phyloP scores from a whole-genome alignment of 2,888 invertebrate genomes.

The Parnassius apollo region DNA sequence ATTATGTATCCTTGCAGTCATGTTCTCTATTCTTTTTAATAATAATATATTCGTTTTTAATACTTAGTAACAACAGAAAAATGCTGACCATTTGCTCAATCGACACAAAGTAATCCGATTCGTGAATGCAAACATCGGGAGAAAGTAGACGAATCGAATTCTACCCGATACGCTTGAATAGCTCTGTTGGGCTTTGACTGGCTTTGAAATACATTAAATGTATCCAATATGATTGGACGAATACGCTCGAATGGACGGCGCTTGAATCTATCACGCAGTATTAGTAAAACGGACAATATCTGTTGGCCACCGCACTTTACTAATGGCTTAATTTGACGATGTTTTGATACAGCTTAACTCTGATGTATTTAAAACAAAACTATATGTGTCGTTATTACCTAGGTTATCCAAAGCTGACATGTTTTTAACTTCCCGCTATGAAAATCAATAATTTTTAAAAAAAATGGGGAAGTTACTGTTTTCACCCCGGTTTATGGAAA shows the following conservation, averaged over 20 bases:
- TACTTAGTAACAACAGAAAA: not conserved
- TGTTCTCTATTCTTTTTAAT: too few species aligned
- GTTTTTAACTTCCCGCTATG: too few species aligned
- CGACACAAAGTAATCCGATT: slow-evolving; percentile 39
- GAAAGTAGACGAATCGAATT: slow-evolving; percentile 44
- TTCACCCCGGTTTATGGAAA: too few species aligned
- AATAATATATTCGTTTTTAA: too few species aligned
- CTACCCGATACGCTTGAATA: slow-evolving; percentile 42
- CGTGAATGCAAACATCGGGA: slow-evolving; percentile 43
- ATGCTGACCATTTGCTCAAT: slow-evolving; percentile 9
- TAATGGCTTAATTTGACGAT: not conserved
- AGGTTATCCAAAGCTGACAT: too few species aligned
- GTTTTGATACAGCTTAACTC: not conserved
- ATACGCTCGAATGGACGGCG: slow-evolving; percentile 26
- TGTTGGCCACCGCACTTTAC: slow-evolving; percentile 24
- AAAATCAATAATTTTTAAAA: too few species aligned
- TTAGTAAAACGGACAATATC: slow-evolving; percentile 26
- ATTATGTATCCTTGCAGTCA: too few species aligned
- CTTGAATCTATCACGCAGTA: slow-evolving; percentile 11
- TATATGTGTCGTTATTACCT: too few species aligned
- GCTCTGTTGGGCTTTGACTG: slow-evolving; percentile 46
- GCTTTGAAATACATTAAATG: slow-evolving; percentile 48
- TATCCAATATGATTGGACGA: slow-evolving; percentile 36
- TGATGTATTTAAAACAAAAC: not conserved
- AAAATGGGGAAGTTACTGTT: too few species aligned